Evolutionary conservation across 2,888 invertebrate genomes (phyloP).

Genomic region (Galeruca laticollis): DNA sequence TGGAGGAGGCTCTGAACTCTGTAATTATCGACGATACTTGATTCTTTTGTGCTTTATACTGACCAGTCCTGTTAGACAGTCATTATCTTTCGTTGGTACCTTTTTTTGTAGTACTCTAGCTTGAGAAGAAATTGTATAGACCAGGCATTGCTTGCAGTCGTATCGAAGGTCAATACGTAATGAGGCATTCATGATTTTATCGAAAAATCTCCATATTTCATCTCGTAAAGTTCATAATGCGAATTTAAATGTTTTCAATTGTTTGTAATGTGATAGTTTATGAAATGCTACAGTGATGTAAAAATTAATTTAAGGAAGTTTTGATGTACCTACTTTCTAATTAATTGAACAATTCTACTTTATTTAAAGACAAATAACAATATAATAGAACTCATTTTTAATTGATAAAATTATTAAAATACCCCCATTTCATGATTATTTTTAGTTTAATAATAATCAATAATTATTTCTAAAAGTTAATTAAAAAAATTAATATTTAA

Average conservation of each 20-base stretch:
- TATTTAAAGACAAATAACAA: no score
- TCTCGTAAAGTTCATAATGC: background rate
- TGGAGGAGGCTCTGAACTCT: slow-evolving; percentile 4
- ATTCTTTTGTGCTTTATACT: slow-evolving; percentile 5
- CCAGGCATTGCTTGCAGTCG: background rate
- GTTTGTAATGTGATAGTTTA: no score
- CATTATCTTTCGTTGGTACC: slow-evolving; percentile 7
- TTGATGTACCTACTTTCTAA: no score
- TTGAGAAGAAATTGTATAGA: slow-evolving; percentile 1
- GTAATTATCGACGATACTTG: slow-evolving; percentile 14
- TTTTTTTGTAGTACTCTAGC: slow-evolving; percentile 3
- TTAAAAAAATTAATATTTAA: no score
- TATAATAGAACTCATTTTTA: no score
- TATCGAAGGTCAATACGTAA: background rate
- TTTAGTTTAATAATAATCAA: no score
- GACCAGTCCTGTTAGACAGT: slow-evolving; percentile 7
- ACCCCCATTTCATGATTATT: no score
- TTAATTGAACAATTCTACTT: no score
- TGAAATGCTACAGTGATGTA: no score
- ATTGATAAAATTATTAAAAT: no score
- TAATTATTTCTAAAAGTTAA: no score
- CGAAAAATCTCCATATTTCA: background rate
- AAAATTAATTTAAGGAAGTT: no score
- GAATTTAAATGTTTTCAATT: background rate
- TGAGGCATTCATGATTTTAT: background rate